A percentile compares a stretch with the other conserved stretches of the same genome.
phyloP scores from a whole-genome alignment of 92 coral and sea anemone genomes.

The Epizoanthus illoricatus region DNA sequence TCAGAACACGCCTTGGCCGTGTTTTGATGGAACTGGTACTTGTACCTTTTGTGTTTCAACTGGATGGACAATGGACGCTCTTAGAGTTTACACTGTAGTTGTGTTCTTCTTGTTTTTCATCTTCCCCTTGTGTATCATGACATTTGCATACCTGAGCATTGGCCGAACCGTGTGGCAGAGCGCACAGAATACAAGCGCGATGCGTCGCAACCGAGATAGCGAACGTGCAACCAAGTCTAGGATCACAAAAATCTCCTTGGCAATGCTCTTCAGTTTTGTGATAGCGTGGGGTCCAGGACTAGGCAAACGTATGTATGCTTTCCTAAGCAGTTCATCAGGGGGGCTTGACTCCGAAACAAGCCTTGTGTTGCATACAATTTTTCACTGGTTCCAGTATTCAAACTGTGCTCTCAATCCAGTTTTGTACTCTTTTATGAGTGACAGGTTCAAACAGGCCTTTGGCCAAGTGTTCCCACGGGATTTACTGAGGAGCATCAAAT shows the following conservation, averaged over 20 bases:
- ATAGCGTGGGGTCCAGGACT: slow-evolving; percentile 78
- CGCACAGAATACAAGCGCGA: slow-evolving; percentile 60
- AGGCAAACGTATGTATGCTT: slow-evolving; percentile 23
- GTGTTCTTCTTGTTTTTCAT: slow-evolving; percentile 53
- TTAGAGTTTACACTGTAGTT: slow-evolving; percentile 49
- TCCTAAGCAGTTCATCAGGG: background rate
- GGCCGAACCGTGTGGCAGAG: slow-evolving; percentile 70
- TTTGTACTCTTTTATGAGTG: slow-evolving; percentile 82
- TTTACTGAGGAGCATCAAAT: background rate
- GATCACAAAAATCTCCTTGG: slow-evolving; percentile 75
- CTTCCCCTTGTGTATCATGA: slow-evolving; percentile 65
- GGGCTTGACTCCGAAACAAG: background rate
- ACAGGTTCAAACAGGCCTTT: slow-evolving; percentile 70
- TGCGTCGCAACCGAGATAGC: slow-evolving; percentile 48
- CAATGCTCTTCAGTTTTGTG: slow-evolving; percentile 70
- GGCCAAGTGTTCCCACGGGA: background rate
- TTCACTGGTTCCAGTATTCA: slow-evolving; percentile 61
- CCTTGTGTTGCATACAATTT: slow-evolving; percentile 47
- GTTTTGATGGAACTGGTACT: background rate
- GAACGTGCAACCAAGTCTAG: slow-evolving; percentile 61
- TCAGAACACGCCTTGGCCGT: background rate
- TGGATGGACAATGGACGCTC: slow-evolving; percentile 40
- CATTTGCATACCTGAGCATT: slow-evolving; percentile 64
- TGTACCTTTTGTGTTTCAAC: slow-evolving; percentile 48
- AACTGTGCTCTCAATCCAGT: slow-evolving; percentile 83